Evolutionary conservation across 2,797 vertebrate genomes (phyloP), one percentile per base, ranked within the genome.

Genomic region (Crypturellus tataupa): DNA sequence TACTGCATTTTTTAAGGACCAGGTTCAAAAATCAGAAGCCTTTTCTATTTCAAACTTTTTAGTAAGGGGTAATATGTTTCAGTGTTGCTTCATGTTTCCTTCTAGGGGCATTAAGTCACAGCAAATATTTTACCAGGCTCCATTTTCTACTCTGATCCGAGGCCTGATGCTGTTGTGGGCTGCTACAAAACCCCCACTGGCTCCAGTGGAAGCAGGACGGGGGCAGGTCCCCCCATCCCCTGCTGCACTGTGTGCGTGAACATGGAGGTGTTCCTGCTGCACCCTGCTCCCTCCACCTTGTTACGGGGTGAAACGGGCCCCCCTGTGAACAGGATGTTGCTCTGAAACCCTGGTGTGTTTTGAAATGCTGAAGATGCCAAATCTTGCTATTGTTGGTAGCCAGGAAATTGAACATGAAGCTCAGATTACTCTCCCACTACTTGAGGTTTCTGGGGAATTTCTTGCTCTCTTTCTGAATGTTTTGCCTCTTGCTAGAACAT

Each of bases 401-500:
- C 93, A 90, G 63, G 56, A 85, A 89, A 68, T 65, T 71, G 58
- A 86, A 72, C 6, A 5, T 1, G 40, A 46, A 85, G 71, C 75
- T 89, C 60, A 35, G 46, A 93, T 87, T 91, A 62, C 56, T 85
- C 35, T 89, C 73, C 1, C 6, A 55, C 62, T 72, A 21, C 33
- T 90, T 88, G 42, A 75, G 14, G 77, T 93, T 93, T 93, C 83
- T 59, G 51, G 91, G 91, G 87, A 76, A 2, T 55, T 35, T 51
- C 53, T 81, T 63, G 37, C 44, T 69, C 37, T 19, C 25, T 79
- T 77, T 85, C 44, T 90, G 44, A 95, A 87, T 1, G 1, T 88
- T 96, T 86, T 91, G 80, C 76, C 80, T 91, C 89, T 80, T 37
- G 39, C 64, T 85, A 84, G 85, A 87, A 67, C 58, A 27, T 46